Percentiles rank a stretch among this genome's conserved stretches.
Conservation (phyloP, 2,797 vertebrate species). For the Distichodus sexfasciatus region DNA sequence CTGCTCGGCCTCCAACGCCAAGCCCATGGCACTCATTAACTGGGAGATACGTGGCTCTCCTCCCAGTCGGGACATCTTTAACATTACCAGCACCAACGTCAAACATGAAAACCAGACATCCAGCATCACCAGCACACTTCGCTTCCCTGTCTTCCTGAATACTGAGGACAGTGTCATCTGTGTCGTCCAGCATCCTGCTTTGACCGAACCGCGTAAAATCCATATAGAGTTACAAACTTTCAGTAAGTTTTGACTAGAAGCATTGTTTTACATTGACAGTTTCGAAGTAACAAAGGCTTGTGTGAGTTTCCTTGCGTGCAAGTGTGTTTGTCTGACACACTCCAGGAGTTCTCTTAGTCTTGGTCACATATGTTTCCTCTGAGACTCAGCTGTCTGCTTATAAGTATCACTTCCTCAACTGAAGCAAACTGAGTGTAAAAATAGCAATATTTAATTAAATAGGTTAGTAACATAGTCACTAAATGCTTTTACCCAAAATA, state of each 20-base stretch:
- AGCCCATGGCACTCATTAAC: conserved; percentile 62
- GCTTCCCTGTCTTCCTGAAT: conserved; percentile 68
- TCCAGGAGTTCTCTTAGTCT: neutral
- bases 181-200: conserved; percentile 61
- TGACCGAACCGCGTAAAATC: conserved; percentile 49
- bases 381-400: conserved; percentile 46
- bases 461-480: too few species aligned
- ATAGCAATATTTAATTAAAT: conserved; percentile 46
- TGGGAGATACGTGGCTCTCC: conserved; percentile 58
- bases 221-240: conserved; percentile 64
- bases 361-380: conserved; percentile 44
- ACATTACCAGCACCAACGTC: conserved; percentile 20
- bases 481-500: too few species aligned
- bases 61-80: conserved; percentile 44
- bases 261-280: neutral
- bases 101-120: conserved; percentile 59
- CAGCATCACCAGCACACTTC: conserved; percentile 62
- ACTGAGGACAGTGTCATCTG: conserved; percentile 66
- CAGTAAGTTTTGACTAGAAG: conserved; percentile 54
- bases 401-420: conserved; percentile 48
- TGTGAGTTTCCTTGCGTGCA: neutral
- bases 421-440: conserved; percentile 40
- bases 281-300: neutral
- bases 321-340: neutral
- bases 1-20: conserved; percentile 61